A percentile compares a stretch with the other conserved stretches of the same genome.
Evolutionary conservation across 1,140 invertebrate species (phyloP).

Genomic region (Drosophila neocordata): DNA sequence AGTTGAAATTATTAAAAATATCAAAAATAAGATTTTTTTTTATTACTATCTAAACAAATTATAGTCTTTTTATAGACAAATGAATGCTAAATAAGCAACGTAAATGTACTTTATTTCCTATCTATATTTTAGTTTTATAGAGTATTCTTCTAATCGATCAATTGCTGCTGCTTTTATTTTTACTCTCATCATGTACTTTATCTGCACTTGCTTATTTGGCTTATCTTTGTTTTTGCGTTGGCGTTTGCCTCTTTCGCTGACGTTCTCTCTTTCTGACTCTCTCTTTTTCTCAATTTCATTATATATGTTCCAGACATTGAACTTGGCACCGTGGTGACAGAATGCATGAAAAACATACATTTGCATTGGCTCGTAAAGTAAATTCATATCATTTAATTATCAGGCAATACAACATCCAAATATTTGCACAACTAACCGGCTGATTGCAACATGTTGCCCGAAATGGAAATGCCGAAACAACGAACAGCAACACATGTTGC

Average conservation of each 20-base stretch:
- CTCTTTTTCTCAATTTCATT: neutral
- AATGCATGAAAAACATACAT: constrained; percentile 23
- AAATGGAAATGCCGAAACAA: constrained; percentile 43
- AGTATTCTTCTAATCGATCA: neutral
- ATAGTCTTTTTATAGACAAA: too few relatives aligned
- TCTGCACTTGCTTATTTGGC: constrained; percentile 2
- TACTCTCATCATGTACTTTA: neutral
- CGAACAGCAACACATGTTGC: constrained; percentile 62
- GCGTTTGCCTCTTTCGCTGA: constrained; percentile 21
- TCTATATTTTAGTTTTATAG: neutral
- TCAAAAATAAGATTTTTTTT: too few relatives aligned
- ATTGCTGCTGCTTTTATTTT: constrained; percentile 14
- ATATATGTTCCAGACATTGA: constrained; percentile 60
- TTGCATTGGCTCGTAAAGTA: constrained; percentile 21
- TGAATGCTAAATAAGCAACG: too few relatives aligned
- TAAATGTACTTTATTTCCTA: too few relatives aligned
- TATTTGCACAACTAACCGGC: constrained; percentile 44
- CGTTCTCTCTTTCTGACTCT: constrained; percentile 6
- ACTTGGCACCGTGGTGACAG: constrained; percentile 71
- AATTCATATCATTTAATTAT: constrained; percentile 37
- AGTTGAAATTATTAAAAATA: too few relatives aligned
- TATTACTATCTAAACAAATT: too few relatives aligned
- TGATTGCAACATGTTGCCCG: constrained; percentile 69
- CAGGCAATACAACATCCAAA: constrained; percentile 33
- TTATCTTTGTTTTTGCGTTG: constrained; percentile 1